These are phyloP conservation scores for Bos indicus DNA, from an alignment of 2,113 vertebrate genomes.

Conservation along the genomic window DNA sequence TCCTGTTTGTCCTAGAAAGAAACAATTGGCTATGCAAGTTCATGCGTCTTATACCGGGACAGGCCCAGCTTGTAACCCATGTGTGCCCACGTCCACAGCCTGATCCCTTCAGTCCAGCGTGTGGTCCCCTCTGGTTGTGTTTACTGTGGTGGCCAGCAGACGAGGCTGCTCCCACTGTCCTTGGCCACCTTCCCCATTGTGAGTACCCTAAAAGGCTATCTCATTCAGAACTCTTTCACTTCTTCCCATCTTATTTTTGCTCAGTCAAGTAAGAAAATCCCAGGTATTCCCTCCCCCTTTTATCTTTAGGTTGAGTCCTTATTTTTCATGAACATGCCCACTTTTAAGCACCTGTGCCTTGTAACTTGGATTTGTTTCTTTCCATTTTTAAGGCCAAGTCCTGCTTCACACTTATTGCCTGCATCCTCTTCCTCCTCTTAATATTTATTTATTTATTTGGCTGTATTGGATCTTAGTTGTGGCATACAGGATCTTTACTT, in stretches of 20 bases:
- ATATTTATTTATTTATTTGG: not conserved
- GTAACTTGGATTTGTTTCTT: not conserved
- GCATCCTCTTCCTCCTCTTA: not conserved
- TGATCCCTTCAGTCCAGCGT: fast-evolving
- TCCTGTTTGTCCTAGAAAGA: not conserved
- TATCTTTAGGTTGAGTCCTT: not conserved
- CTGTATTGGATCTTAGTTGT: not conserved
- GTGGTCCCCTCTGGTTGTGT: not conserved
- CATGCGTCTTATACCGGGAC: too few relatives aligned
- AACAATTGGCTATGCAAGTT: not conserved
- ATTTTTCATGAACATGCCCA: not conserved
- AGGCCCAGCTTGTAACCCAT: not conserved
- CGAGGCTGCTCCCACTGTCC: not conserved
- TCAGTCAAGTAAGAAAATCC: not conserved
- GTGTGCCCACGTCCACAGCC: fast-evolving
- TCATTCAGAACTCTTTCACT: not conserved
- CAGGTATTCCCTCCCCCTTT: not conserved
- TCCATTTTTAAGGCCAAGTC: not conserved
- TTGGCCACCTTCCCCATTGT: not conserved
- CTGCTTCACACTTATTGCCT: not conserved
- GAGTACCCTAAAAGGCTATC: not conserved
- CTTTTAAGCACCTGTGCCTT: not conserved
- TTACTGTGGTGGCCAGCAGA: too few relatives aligned
- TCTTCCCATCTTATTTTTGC: not conserved
- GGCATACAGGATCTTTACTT: not conserved